phyloP scores from a whole-genome alignment of 2,888 invertebrate genomes.

The Chironomus tentans region DNA sequence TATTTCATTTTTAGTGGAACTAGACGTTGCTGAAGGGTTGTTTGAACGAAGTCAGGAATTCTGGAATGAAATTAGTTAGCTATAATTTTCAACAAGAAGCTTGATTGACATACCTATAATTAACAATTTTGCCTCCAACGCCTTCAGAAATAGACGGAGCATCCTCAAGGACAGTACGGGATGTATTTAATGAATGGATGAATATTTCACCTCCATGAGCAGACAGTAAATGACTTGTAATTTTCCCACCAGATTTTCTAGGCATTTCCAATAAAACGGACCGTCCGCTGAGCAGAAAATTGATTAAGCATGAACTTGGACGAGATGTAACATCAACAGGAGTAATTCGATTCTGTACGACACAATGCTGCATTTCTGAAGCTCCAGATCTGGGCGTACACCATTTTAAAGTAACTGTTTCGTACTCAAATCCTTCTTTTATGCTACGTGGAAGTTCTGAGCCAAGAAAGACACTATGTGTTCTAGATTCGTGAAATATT shows the following conservation, averaged over 20 bases:
- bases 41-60: conserved; percentile 73
- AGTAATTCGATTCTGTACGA: conserved; percentile 81
- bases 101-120: conserved; percentile 52
- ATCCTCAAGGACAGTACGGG: conserved; percentile 82
- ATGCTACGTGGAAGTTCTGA: conserved; percentile 47
- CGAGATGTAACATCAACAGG: conserved; percentile 94
- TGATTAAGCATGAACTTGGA: conserved; percentile 93
- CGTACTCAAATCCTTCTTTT: conserved; percentile 66
- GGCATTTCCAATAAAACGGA: conserved; percentile 88
- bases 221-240: conserved; percentile 85
- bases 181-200: conserved; percentile 81
- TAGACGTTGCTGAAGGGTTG: conserved; percentile 77
- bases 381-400: conserved; percentile 88
- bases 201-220: conserved; percentile 95
- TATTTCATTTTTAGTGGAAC: conserved; percentile 53
- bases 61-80: conserved; percentile 35
- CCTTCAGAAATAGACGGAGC: conserved; percentile 93
- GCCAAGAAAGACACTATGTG: conserved; percentile 74
- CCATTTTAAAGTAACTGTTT: conserved; percentile 86
- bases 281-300: conserved; percentile 92
- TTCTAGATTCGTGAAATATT: conserved; percentile 71
- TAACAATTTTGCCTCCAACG: conserved; percentile 85
- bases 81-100: background rate
- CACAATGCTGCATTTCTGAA: conserved; percentile 70
- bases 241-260: conserved; percentile 70